Base-by-base conservation (phyloP, 2,797 vertebrate genomes). In the Peromyscus eremicus region DNA sequence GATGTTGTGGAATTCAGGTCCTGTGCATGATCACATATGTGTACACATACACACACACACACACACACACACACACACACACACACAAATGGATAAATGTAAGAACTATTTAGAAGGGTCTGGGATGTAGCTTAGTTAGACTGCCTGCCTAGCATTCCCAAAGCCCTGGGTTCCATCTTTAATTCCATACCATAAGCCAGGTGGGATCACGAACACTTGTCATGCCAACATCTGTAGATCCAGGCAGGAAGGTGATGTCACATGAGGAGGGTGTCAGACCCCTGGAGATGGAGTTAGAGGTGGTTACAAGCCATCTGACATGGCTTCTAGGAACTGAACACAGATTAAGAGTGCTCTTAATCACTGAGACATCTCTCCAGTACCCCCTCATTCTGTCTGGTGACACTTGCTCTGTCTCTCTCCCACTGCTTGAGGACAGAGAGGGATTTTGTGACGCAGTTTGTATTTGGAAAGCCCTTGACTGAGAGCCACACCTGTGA, bases 401-500 rank as follows among this genome's bases (percentile, higher is more conserved):
- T 2, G 32, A 32, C 13, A 10, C 49, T 25, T 0, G 5, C 16
- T 70, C 66, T 23, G 12, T 12, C 37, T 32, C 75, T 25, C 7
- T 0, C 29, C 2, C 21, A 32, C 7, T 40, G 70, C 5, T 89
- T n/a, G 5, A 55, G 29, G 43, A n/a, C 32, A 13, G 52, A 71
- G 32, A 11, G 29, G 23, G n/a, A 55, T 12, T 55, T 40, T 14
- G 2, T 5, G 64, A n/a, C 2, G 5, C 12, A 0, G 11, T 32
- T 37, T 62, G 64, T 73, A 55, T 14, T 5, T 14, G 19, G n/a
- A 40, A 1, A 49, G 46, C 6, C 1, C 12, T 21, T 16, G 19
- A 71, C 17, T 55, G 7, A 2, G 64, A 62, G 62, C 0, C 0
- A 40, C 21, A 0, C 40, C 43, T 2, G 13, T 21, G 79, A 17